These are phyloP conservation scores for Sapajus apella DNA, from an alignment of 2,113 vertebrate genomes.

Conservation along the genomic window DNA sequence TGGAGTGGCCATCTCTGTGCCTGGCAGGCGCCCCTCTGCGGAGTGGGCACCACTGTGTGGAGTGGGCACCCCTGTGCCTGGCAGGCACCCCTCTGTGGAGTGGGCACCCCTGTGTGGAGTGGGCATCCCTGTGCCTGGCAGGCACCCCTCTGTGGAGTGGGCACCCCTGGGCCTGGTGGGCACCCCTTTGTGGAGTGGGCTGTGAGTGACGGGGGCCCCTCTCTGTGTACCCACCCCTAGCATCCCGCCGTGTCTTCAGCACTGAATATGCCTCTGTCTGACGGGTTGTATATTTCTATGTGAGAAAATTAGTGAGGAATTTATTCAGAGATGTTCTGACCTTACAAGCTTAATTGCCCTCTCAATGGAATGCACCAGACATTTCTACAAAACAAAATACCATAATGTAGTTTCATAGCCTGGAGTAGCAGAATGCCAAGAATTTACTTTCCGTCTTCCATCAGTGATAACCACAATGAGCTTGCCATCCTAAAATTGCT, in stretches of 20 bases:
- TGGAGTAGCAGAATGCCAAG: background rate
- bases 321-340: background rate
- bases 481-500: background rate
- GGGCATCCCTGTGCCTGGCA: no score
- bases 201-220: no score
- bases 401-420: background rate
- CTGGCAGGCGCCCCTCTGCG: no score
- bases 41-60: no score
- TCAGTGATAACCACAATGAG: background rate
- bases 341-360: background rate
- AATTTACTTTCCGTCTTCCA: background rate
- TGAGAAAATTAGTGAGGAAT: background rate
- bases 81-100: no score
- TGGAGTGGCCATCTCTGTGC: no score
- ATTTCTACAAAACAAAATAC: background rate
- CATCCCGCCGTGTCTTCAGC: background rate
- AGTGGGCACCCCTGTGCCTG: no score
- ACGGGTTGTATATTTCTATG: accelerated
- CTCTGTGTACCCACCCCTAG: no score
- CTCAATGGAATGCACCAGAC: background rate
- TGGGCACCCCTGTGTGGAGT: no score
- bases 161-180: no score
- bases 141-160: no score
- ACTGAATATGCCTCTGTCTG: background rate
- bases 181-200: no score